Conservation (phyloP, 2,888 invertebrate species). For the Terebella lapidaria region DNA sequence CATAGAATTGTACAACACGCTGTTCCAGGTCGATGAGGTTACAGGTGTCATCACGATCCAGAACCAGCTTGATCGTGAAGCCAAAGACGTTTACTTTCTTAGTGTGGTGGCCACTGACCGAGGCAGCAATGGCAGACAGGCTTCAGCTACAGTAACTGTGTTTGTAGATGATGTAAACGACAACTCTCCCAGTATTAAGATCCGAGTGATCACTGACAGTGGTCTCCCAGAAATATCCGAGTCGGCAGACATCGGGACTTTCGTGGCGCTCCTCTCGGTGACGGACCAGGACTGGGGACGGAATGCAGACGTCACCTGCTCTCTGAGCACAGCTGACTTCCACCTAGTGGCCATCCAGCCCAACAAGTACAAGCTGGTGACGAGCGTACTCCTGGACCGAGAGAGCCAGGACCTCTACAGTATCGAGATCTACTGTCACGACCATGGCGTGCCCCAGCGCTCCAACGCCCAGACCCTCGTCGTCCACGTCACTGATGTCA, state of each 20-base stretch:
- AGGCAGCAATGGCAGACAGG: conserved; percentile 16
- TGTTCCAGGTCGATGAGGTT: conserved; percentile 17
- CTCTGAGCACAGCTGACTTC: background rate
- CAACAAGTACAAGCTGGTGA: background rate
- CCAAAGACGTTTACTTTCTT: conserved; percentile 16
- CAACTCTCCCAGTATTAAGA: conserved; percentile 23
- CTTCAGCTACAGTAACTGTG: conserved; percentile 17
- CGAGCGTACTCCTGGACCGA: background rate
- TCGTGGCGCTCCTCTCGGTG: conserved; percentile 19
- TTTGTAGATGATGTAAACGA: conserved; percentile 24
- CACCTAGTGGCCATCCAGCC: background rate
- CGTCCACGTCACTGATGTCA: background rate
- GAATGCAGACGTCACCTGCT: conserved; percentile 6
- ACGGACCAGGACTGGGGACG: conserved; percentile 16
- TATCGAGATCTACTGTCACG: background rate
- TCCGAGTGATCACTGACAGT: conserved; percentile 11
- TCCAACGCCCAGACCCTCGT: background rate
- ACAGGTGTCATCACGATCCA: conserved; percentile 21
- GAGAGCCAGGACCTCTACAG: background rate
- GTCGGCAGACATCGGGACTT: conserved; percentile 11
- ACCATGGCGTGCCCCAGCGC: background rate
- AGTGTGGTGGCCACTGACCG: conserved; percentile 21
- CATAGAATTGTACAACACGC: conserved; percentile 6
- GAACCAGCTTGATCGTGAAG: conserved; percentile 22
- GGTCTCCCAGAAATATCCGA: conserved; percentile 16